phyloP scores from a whole-genome alignment of 2,113 vertebrate species.

The Hylia prasina region DNA sequence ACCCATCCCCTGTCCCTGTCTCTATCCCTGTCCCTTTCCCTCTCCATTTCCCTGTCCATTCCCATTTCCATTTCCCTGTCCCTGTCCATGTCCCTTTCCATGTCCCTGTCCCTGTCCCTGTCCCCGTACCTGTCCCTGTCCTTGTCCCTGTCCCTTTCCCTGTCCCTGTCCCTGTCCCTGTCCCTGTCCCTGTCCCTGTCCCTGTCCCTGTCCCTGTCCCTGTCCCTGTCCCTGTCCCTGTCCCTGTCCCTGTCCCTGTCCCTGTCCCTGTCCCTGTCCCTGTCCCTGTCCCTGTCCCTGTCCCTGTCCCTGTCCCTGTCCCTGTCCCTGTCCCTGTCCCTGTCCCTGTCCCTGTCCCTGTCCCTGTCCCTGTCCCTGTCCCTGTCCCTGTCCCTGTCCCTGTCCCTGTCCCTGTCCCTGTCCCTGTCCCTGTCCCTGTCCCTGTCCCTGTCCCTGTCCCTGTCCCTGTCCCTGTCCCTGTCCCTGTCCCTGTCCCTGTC shows the following conservation, averaged over 20 bases:
- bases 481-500: not conserved
- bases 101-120: no score
- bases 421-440: not conserved
- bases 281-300: not conserved
- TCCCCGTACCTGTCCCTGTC: no score
- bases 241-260: no score
- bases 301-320: not conserved
- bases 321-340: accelerated
- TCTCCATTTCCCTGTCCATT: no score
- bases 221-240: no score
- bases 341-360: no score
- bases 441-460: no score
- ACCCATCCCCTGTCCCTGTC: accelerated
- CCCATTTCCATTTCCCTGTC: no score
- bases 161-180: not conserved
- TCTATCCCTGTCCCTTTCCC: not conserved
- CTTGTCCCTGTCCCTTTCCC: no score
- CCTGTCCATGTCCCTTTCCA: not conserved
- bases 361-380: not conserved
- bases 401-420: not conserved
- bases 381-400: not conserved
- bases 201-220: no score
- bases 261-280: not conserved
- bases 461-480: accelerated
- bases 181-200: not conserved